Percentiles rank a stretch among this genome's conserved stretches.
Conservation (phyloP, 2,113 vertebrate species). For the Nyctibius bracteatus region DNA sequence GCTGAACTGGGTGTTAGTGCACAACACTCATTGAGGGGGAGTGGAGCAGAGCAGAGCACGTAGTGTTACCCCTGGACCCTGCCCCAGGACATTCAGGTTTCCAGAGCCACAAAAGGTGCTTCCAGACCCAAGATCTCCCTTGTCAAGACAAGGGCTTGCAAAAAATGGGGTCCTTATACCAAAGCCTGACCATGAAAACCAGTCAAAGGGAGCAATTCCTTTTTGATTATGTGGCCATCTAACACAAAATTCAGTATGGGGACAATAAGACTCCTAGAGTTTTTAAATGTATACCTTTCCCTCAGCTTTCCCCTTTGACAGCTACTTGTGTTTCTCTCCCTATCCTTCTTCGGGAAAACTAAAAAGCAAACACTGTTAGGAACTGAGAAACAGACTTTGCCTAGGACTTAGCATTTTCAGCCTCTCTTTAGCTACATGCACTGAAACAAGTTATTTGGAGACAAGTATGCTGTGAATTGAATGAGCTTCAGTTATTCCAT, state of each 20-base stretch:
- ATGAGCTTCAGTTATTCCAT: background rate
- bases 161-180: background rate
- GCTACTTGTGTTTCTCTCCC: background rate
- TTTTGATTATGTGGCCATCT: background rate
- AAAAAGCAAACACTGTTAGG: background rate
- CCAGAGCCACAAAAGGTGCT: background rate
- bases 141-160: background rate
- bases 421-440: background rate
- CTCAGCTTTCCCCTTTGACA: background rate
- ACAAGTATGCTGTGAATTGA: background rate
- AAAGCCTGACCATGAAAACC: background rate
- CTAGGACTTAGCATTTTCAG: background rate
- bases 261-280: fast-evolving
- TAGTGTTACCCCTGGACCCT: background rate
- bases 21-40: fast-evolving
- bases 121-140: background rate
- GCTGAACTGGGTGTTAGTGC: background rate
- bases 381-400: background rate
- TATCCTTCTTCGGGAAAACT: background rate
- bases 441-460: background rate
- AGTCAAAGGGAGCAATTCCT: background rate
- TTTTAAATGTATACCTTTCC: background rate
- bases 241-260: background rate
- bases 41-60: fast-evolving
- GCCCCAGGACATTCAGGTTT: background rate